Evolutionary conservation across 2,113 vertebrate genomes (phyloP).

Genomic region (Coregonus clupeaformis): DNA sequence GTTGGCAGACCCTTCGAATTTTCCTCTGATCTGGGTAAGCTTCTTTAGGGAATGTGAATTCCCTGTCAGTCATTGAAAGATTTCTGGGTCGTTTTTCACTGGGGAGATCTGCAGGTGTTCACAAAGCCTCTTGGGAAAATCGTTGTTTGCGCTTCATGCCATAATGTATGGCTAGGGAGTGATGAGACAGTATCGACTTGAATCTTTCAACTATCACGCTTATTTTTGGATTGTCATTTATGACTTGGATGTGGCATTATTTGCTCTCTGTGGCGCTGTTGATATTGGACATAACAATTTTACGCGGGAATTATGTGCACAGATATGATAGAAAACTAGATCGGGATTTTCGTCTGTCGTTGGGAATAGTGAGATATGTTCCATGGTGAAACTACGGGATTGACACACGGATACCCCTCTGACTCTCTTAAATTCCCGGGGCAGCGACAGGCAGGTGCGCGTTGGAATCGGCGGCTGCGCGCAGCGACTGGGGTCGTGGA

Average conservation of each 20-base stretch:
- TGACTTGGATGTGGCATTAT: conserved; percentile 60
- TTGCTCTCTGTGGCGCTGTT: conserved; percentile 45
- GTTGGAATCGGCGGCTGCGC: conserved; percentile 16
- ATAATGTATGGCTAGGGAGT: conserved; percentile 34
- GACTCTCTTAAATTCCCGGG: conserved; percentile 39
- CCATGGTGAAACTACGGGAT: conserved; percentile 30
- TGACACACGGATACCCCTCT: conserved; percentile 47
- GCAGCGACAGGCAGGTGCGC: conserved; percentile 54
- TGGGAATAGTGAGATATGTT: conserved; percentile 53
- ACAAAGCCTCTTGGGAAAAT: conserved; percentile 42
- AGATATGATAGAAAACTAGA: conserved; percentile 22
- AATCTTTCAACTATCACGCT: conserved; percentile 28
- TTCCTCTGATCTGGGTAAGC: conserved; percentile 37
- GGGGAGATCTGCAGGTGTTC: conserved; percentile 25
- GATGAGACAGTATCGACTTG: conserved; percentile 27
- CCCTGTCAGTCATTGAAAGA: conserved; percentile 14
- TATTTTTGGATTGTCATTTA: conserved; percentile 48
- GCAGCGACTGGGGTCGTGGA: conserved; percentile 53
- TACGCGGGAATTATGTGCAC: conserved; percentile 24
- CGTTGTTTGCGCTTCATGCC: conserved; percentile 39
- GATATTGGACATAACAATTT: conserved; percentile 57
- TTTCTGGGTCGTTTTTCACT: neutral
- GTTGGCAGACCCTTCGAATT: neutral
- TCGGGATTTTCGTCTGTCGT: conserved; percentile 43
- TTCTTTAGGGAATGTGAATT: conserved; percentile 32